A percentile compares a stretch with the other conserved stretches of the same genome.
These are phyloP conservation scores for Orcinus orca DNA, from an alignment of 2,113 vertebrate species.

Conservation along the genomic window DNA sequence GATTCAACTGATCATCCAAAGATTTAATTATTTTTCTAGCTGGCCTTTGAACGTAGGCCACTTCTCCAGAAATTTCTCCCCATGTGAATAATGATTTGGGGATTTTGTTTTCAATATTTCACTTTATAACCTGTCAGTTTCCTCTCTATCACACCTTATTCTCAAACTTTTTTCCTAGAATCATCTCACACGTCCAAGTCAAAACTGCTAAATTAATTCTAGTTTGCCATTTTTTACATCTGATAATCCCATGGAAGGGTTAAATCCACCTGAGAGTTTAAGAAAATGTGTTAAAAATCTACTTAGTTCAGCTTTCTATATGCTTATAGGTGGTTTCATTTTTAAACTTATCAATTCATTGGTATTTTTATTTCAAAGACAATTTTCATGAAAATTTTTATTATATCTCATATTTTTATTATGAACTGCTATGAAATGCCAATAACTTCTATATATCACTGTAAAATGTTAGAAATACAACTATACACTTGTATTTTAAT, in stretches of 20 bases:
- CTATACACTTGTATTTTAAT: background rate
- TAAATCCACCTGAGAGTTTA: conserved; percentile 20
- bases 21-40: background rate
- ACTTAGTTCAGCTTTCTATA: background rate
- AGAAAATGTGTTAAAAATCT: background rate
- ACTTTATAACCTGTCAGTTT: background rate
- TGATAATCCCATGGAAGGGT: background rate
- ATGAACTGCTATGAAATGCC: background rate
- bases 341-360: conserved; percentile 10
- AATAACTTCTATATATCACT: background rate
- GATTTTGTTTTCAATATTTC: background rate
- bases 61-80: background rate
- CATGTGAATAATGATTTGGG: background rate
- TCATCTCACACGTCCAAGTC: background rate
- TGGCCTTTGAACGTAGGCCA: background rate
- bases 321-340: background rate
- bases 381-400: conserved; percentile 22
- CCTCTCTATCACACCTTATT: background rate
- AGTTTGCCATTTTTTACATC: conserved; percentile 7
- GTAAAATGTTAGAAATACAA: conserved; percentile 26
- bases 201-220: background rate
- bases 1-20: background rate
- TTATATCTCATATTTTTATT: conserved; percentile 4
- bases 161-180: background rate
- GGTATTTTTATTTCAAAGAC: conserved; percentile 18